Conservation (phyloP, 2,888 invertebrate species). For the Eristalis arbustorum region DNA sequence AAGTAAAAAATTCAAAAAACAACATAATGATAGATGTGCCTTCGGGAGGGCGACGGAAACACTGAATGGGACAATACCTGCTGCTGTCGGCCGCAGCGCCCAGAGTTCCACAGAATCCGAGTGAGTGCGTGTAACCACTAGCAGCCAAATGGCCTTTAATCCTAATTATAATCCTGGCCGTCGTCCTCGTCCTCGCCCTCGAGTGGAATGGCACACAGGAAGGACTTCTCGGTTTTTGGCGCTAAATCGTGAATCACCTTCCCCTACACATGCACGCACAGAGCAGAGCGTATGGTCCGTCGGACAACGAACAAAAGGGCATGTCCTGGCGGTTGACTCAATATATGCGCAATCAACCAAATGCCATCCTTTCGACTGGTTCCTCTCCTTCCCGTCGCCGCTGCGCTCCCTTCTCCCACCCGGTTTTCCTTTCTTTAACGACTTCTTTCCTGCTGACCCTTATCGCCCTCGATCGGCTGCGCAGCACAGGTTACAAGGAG, state of each 20-base stretch:
- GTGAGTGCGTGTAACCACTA: conserved; percentile 33
- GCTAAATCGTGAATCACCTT: conserved; percentile 69
- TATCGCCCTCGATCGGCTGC: conserved; percentile 52
- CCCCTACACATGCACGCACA: conserved; percentile 14
- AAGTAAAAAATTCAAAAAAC: neutral
- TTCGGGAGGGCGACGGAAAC: conserved; percentile 14
- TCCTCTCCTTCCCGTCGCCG: conserved; percentile 24
- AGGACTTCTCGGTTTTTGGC: conserved; percentile 64
- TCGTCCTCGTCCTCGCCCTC: conserved; percentile 28
- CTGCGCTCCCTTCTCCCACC: conserved; percentile 8
- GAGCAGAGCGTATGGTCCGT: neutral
- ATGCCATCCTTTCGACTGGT: conserved; percentile 63
- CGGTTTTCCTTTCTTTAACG: conserved; percentile 45
- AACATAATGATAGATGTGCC: conserved; percentile 60
- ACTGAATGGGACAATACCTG: conserved; percentile 63
- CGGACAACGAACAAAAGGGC: conserved; percentile 39
- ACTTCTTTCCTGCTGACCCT: conserved; percentile 70
- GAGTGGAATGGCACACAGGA: conserved; percentile 63
- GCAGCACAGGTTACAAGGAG: conserved; percentile 42
- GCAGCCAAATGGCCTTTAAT: conserved; percentile 64
- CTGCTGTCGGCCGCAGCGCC: conserved; percentile 28
- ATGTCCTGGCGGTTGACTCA: conserved; percentile 67
- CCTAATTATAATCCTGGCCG: conserved; percentile 65
- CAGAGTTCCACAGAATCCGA: conserved; percentile 3
- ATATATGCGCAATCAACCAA: conserved; percentile 70